A percentile compares a stretch with the other conserved stretches of the same genome.
Evolutionary conservation across 2,113 vertebrate genomes (phyloP).

Genomic region (Hystrix brachyura): DNA sequence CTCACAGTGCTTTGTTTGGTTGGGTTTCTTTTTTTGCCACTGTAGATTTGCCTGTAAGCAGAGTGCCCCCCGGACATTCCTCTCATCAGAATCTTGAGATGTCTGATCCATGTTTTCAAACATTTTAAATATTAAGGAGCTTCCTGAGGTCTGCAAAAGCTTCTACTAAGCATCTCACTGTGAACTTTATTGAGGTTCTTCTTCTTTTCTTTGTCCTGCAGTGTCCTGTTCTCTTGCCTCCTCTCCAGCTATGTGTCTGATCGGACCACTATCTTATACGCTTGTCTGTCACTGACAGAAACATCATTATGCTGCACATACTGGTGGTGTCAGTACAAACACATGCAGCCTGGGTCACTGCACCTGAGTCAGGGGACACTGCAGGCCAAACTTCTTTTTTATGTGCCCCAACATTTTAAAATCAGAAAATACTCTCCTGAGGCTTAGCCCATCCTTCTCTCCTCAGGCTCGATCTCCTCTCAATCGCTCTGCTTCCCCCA

Average conservation of each 20-base stretch:
- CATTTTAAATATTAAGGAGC: background rate
- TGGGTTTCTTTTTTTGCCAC: background rate
- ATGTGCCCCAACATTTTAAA: too few species aligned
- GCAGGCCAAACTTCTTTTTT: too few species aligned
- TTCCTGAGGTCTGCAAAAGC: background rate
- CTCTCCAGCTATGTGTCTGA: background rate
- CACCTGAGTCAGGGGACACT: too few species aligned
- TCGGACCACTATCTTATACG: too few species aligned
- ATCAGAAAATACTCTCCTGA: too few species aligned
- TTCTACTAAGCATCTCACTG: too few species aligned
- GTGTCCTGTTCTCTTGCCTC: background rate
- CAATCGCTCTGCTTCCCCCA: too few species aligned
- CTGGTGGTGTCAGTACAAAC: too few species aligned
- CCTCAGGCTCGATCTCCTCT: too few species aligned
- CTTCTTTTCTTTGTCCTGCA: too few species aligned
- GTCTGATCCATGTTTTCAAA: background rate
- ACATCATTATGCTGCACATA: background rate
- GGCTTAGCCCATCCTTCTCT: too few species aligned
- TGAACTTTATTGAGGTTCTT: background rate
- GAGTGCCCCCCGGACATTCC: rapidly evolving
- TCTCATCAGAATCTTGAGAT: background rate
- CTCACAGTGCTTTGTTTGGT: background rate
- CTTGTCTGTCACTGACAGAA: background rate
- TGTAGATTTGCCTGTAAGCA: background rate
- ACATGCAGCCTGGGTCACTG: too few species aligned